These are phyloP conservation scores for Otolemur crassicaudatus DNA, from an alignment of 2,797 vertebrate genomes.

Conservation along the genomic window DNA sequence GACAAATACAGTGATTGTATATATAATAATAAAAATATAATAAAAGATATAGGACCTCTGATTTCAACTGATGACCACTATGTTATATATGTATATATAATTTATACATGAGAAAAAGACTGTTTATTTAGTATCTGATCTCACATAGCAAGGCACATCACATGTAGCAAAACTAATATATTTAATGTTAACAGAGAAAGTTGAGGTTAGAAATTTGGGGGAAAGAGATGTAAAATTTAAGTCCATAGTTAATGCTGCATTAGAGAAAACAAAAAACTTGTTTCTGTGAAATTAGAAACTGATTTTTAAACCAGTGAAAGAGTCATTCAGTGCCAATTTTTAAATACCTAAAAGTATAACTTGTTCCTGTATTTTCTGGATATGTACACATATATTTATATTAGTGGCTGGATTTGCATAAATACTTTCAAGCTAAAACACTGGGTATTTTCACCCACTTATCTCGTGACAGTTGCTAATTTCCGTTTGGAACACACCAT, in stretches of 20 bases:
- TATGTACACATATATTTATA: not conserved
- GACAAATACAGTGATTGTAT: not conserved
- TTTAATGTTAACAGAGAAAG: not conserved
- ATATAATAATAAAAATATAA: not conserved
- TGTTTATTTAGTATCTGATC: conserved; percentile 2
- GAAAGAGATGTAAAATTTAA: not conserved
- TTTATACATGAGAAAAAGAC: not conserved
- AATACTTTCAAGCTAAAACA: not conserved
- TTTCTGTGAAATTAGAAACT: not conserved
- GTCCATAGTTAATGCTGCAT: not conserved
- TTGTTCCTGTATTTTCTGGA: not conserved
- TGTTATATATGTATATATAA: not conserved
- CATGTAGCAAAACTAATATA: not conserved
- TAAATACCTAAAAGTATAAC: conserved; percentile 5
- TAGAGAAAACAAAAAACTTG: not conserved
- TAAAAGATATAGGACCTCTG: not conserved
- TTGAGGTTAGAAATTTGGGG: not conserved
- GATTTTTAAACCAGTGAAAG: not conserved
- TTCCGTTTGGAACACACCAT: not conserved
- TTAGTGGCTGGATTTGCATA: not conserved
- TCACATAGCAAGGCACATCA: not conserved
- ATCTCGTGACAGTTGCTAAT: not conserved
- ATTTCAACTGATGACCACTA: not conserved
- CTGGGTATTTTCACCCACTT: not conserved
- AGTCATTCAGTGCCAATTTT: not conserved